These are phyloP conservation scores for Troides aeacus DNA, from an alignment of 2,888 invertebrate genomes.

Conservation along the genomic window DNA sequence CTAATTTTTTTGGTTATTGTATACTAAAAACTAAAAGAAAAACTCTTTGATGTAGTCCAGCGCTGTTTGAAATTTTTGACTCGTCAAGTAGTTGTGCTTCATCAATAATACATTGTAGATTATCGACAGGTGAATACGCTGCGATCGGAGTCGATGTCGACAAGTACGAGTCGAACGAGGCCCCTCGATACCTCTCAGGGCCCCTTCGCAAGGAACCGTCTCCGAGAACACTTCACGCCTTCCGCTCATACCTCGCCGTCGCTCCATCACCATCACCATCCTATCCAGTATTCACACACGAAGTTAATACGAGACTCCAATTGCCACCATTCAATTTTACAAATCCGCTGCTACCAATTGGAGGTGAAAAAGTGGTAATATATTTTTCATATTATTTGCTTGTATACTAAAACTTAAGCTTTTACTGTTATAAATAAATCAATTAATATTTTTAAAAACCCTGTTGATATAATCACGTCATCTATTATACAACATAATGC, in stretches of 20 bases:
- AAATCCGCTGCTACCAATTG: constrained; percentile 87
- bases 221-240: constrained; percentile 83
- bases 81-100: too few relatives aligned
- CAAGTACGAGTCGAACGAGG: constrained; percentile 89
- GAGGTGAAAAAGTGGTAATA: constrained; percentile 86
- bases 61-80: too few relatives aligned
- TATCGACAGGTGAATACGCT: constrained; percentile 90
- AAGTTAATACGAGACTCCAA: constrained; percentile 91
- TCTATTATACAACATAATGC: not conserved
- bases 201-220: constrained; percentile 83
- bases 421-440: not conserved
- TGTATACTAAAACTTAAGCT: not conserved
- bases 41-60: too few relatives aligned
- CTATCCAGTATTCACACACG: constrained; percentile 85
- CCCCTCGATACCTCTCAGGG: constrained; percentile 89
- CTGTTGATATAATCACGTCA: not conserved
- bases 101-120: not conserved
- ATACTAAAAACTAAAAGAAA: too few relatives aligned
- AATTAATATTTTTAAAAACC: not conserved
- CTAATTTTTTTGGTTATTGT: too few relatives aligned
- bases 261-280: constrained; percentile 87
- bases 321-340: constrained; percentile 92
- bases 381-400: constrained; percentile 6
- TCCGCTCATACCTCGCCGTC: constrained; percentile 90
- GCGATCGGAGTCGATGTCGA: constrained; percentile 95